These are phyloP conservation scores for Mythimna lalbum DNA, from an alignment of 2,888 invertebrate genomes.

Conservation along the genomic window DNA sequence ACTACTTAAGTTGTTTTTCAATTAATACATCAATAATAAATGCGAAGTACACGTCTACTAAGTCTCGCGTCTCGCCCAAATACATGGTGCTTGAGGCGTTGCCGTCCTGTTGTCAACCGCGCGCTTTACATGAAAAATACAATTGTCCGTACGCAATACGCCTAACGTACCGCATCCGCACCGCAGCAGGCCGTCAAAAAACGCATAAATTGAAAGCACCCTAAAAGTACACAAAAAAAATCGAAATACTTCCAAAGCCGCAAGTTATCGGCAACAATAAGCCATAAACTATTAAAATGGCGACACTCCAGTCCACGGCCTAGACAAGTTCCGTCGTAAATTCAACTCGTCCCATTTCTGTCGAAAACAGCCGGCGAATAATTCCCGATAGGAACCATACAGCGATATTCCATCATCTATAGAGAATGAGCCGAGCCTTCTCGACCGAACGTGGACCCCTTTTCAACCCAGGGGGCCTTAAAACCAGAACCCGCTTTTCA, in stretches of 20 bases:
- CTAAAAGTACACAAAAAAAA: constrained; percentile 21
- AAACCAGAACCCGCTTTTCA: constrained; percentile 84
- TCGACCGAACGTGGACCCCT: constrained; percentile 80
- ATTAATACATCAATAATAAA: no score
- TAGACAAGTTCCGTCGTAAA: constrained; percentile 66
- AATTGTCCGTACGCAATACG: no score
- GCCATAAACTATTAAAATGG: constrained; percentile 64
- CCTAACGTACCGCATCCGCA: no score
- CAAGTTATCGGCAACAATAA: constrained; percentile 62
- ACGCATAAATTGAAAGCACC: no score
- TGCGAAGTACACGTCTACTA: no score
- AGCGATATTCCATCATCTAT: constrained; percentile 85
- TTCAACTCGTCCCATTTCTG: constrained; percentile 78
- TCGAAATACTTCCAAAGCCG: constrained; percentile 26
- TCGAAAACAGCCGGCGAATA: constrained; percentile 76
- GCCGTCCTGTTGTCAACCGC: no score
- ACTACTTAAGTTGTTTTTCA: no score
- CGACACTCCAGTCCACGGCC: constrained; percentile 48
- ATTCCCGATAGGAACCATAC: constrained; percentile 80
- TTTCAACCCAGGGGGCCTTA: constrained; percentile 80
- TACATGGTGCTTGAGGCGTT: no score
- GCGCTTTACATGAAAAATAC: no score
- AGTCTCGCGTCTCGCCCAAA: no score
- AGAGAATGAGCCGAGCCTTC: constrained; percentile 78
- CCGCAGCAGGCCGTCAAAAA: no score